These are phyloP conservation scores for Brachionus asplanchnoidis DNA, from an alignment of 1,140 invertebrate species.

Conservation along the genomic window DNA sequence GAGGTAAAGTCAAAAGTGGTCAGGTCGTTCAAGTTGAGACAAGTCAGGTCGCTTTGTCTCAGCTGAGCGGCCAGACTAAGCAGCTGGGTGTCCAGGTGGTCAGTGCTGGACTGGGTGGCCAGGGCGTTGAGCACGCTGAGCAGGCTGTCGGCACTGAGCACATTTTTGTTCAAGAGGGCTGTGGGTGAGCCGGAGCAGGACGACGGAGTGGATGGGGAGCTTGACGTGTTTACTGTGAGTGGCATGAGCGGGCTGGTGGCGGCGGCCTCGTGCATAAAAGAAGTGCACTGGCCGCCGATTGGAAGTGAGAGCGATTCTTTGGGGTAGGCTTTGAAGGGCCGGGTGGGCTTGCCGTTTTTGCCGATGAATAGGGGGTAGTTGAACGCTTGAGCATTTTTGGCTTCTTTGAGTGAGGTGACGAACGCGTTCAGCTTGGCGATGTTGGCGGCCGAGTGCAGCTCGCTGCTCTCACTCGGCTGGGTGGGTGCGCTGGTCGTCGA, in stretches of 20 bases:
- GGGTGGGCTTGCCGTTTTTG: slow-evolving; percentile 39
- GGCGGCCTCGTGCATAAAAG: background rate
- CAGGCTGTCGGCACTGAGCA: background rate
- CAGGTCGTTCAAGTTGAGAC: slow-evolving; percentile 3
- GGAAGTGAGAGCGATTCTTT: slow-evolving; percentile 24
- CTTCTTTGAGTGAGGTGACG: background rate
- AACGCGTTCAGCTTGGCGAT: background rate
- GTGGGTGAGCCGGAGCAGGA: background rate
- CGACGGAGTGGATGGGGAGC: background rate
- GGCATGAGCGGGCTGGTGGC: background rate
- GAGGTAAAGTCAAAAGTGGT: background rate
- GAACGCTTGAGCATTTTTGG: background rate
- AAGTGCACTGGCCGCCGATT: slow-evolving; percentile 8
- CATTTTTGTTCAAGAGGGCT: background rate
- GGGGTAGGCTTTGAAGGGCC: slow-evolving; percentile 42
- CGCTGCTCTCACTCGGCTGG: too few relatives aligned
- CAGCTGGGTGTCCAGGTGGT: background rate
- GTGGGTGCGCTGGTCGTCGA: background rate
- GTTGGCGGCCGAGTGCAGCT: background rate
- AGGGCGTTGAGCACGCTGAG: background rate
- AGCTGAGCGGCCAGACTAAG: background rate
- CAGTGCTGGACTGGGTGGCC: background rate
- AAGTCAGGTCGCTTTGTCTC: background rate
- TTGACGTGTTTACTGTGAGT: background rate
- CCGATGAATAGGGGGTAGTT: slow-evolving; percentile 30